Evolutionary conservation across 1,140 invertebrate genomes (phyloP).

Genomic region (Tetraneura akinire): DNA sequence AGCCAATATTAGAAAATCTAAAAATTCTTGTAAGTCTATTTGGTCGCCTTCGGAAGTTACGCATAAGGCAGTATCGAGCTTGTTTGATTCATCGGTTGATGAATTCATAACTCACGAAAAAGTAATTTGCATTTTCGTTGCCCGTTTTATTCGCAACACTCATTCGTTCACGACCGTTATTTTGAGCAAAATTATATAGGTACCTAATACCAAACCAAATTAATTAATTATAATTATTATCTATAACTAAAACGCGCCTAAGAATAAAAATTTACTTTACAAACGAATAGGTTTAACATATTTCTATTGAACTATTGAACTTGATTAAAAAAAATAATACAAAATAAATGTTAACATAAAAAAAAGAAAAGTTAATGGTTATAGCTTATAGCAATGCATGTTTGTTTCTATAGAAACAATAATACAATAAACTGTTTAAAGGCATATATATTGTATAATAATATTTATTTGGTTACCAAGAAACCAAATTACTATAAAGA

Average conservation of each 20-base stretch:
- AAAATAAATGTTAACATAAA: conserved; percentile 3
- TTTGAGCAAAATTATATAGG: not conserved
- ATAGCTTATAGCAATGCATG: conserved; percentile 5
- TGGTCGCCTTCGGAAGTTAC: not conserved
- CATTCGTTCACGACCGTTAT: not conserved
- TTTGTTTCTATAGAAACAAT: conserved; percentile 45
- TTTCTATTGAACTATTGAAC: conserved; percentile 31
- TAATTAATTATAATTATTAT: not conserved
- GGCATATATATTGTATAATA: not conserved
- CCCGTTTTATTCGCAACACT: not conserved
- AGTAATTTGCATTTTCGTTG: conserved; percentile 21
- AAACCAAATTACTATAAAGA: not conserved
- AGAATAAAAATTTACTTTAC: not conserved
- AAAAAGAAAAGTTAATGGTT: conserved; percentile 30
- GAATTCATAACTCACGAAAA: conserved; percentile 43
- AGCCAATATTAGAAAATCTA: conserved; percentile 72
- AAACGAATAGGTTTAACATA: not conserved
- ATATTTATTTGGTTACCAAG: conserved; percentile 26
- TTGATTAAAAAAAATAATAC: conserved; percentile 9
- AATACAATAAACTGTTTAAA: not conserved
- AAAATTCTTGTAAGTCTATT: conserved; percentile 62
- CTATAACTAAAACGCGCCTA: not conserved
- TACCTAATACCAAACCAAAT: no score
- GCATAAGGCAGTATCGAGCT: not conserved
- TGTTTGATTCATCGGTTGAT: conserved; percentile 28